Percentiles rank a stretch among this genome's conserved stretches.
phyloP scores from a whole-genome alignment of 2,113 vertebrate genomes.

The Alosa alosa region DNA sequence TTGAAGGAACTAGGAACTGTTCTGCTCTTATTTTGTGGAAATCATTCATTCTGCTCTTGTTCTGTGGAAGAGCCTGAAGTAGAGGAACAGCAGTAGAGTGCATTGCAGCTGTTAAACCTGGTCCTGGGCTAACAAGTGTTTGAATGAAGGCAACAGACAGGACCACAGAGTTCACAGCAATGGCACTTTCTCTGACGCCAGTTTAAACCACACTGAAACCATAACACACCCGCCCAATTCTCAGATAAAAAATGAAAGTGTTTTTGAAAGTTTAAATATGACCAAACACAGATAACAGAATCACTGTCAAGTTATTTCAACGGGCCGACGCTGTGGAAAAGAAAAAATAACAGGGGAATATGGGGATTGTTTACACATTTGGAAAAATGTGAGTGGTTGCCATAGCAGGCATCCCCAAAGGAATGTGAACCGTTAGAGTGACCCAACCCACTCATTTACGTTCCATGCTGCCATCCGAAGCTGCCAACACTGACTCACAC shows the following conservation, averaged over 20 bases:
- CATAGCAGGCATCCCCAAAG: constrained; percentile 35
- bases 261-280: background rate
- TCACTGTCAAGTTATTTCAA: background rate
- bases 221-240: background rate
- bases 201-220: background rate
- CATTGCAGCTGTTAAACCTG: background rate
- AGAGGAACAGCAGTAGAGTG: background rate
- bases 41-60: too few relatives aligned
- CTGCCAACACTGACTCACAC: background rate
- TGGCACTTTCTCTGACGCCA: background rate
- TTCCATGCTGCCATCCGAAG: background rate
- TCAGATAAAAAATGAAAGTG: background rate
- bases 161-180: background rate
- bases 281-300: background rate
- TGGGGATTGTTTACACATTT: constrained; percentile 44
- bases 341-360: background rate
- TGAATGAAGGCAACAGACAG: background rate
- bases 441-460: background rate
- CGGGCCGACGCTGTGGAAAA: background rate
- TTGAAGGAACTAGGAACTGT: background rate
- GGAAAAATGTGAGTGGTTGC: constrained; percentile 44
- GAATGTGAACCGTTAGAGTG: constrained; percentile 23
- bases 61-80: too few relatives aligned
- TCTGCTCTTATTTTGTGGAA: background rate
- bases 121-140: background rate